phyloP scores from a whole-genome alignment of 1,140 invertebrate genomes.

The Mamestra configurata region DNA sequence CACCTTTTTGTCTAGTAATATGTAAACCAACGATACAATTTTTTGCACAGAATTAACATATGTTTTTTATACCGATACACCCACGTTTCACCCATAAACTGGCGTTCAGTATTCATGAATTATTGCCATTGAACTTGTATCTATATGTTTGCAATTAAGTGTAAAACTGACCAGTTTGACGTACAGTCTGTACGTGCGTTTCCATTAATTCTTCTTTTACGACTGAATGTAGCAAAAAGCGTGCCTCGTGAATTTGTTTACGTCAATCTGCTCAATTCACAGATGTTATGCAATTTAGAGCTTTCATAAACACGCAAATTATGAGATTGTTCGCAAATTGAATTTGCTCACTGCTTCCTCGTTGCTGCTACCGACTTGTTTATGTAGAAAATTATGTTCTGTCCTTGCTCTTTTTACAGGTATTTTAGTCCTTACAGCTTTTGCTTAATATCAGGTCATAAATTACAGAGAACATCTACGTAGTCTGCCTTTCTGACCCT shows the following conservation, averaged over 20 bases:
- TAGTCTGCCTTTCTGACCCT: too few species aligned
- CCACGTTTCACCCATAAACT: constrained; percentile 5
- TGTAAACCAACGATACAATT: constrained; percentile 18
- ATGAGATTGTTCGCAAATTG: constrained; percentile 29
- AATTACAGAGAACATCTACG: too few species aligned
- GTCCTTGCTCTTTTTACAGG: neutral
- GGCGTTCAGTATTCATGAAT: neutral
- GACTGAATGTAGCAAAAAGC: neutral
- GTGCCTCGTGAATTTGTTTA: constrained; percentile 27
- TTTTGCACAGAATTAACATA: constrained; percentile 28
- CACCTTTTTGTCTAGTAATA: constrained; percentile 43
- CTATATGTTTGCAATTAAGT: neutral
- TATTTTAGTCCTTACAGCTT: too few species aligned
- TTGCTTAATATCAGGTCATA: too few species aligned
- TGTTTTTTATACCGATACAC: constrained; percentile 2
- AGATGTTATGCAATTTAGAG: constrained; percentile 22
- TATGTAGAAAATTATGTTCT: neutral
- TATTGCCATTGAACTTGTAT: constrained; percentile 15
- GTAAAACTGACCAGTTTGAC: too few species aligned
- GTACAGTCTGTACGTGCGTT: neutral
- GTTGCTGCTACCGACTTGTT: neutral
- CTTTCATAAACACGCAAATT: constrained; percentile 35
- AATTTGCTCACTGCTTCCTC: constrained; percentile 5
- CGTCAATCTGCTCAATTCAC: constrained; percentile 20
- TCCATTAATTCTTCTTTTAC: constrained; percentile 28